These are phyloP conservation scores for Pachycephus smyrnensis DNA, from an alignment of 2,888 invertebrate species.

Conservation along the genomic window DNA sequence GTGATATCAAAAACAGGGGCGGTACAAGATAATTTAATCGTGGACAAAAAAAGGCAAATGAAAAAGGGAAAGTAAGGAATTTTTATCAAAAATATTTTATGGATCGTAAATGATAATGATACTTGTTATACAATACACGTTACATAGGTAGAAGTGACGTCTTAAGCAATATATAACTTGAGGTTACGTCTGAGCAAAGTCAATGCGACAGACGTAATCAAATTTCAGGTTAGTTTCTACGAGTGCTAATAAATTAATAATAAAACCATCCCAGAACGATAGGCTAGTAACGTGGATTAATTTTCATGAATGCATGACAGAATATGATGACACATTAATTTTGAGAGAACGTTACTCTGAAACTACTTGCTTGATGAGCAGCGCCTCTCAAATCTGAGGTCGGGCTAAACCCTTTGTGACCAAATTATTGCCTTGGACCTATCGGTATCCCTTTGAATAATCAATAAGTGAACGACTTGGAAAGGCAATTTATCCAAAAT, in stretches of 20 bases:
- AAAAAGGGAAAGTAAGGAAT: neutral
- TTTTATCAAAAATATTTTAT: neutral
- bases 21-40: neutral
- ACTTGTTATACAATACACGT: neutral
- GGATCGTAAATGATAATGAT: neutral
- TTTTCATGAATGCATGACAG: constrained; percentile 17
- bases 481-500: neutral
- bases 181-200: no score
- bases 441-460: neutral
- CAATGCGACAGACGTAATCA: constrained; percentile 1
- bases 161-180: neutral
- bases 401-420: neutral
- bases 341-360: constrained; percentile 18
- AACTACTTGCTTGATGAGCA: neutral
- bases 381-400: neutral
- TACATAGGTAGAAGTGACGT: neutral
- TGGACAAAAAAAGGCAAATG: neutral
- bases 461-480: neutral
- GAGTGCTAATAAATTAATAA: constrained; percentile 15
- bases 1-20: neutral
- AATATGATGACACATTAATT: constrained; percentile 29
- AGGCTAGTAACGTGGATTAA: constrained; percentile 17
- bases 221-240: constrained; percentile 1
- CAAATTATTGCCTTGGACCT: neutral
- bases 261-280: neutral